Conservation (phyloP, 2,113 vertebrate species). For the Leiothrix lutea region DNA sequence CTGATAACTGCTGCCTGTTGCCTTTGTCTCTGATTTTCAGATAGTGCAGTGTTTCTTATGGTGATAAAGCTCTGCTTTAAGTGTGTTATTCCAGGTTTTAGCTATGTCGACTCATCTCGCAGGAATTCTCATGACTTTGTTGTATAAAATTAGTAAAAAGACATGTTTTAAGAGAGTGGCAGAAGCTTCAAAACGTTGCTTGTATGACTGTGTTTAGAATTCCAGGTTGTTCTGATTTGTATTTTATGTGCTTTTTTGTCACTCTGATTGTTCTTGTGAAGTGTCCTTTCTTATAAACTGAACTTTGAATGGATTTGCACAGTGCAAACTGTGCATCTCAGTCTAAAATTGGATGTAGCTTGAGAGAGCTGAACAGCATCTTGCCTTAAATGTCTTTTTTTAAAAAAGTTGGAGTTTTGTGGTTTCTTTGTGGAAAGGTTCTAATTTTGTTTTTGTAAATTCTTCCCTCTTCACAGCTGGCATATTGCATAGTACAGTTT, state of each 20-base stretch:
- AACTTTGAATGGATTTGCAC: neutral
- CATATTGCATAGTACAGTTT: slow-evolving; percentile 99
- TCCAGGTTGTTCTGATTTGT: neutral
- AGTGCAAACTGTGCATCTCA: neutral
- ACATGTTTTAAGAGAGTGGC: neutral
- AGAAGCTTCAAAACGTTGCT: neutral
- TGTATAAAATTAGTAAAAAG: neutral
- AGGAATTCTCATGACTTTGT: neutral
- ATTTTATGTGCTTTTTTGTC: neutral
- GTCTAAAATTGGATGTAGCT: neutral
- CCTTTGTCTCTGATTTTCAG: neutral
- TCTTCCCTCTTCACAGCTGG: slow-evolving; percentile 80
- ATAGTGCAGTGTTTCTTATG: neutral
- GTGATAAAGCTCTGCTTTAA: neutral
- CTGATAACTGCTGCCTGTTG: neutral
- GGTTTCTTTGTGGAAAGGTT: neutral
- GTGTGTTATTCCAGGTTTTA: neutral
- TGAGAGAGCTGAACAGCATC: neutral
- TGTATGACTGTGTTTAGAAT: neutral
- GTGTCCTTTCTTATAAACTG: neutral
- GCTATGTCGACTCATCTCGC: neutral
- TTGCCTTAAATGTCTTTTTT: neutral
- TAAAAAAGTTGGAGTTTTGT: neutral
- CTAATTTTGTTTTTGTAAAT: slow-evolving; percentile 22
- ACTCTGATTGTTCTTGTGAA: neutral